Base-by-base conservation (phyloP, 2,888 invertebrate genomes). In the Diploptera punctata region DNA sequence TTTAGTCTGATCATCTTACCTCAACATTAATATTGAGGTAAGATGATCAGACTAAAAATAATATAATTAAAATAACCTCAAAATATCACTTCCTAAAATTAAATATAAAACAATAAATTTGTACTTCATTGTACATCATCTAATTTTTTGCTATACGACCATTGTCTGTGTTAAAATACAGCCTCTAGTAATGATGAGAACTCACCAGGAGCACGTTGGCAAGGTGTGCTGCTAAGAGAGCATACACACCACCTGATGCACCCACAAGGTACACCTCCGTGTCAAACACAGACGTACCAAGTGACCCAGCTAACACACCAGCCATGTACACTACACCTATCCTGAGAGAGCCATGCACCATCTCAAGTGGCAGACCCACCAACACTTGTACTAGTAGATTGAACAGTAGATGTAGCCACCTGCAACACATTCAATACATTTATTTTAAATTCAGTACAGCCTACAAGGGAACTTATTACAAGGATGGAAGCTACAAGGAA, bases 211-310 rank as follows among this genome's bases (percentile, higher is more conserved):
- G 86, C 67, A 98, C 95, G 84, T 99, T 98, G 76, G 98, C 96
- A 77, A 99, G 86, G 83, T 99, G 98, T 54, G 98, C 98, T 3
- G 98, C 97, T 62, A 99, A 85, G 33, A 99, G 86, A 18, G 98
- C 98, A 84, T 99, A 99, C 61, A 98, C 98, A 1, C 99, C 99
- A 26, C 98, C 98, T 69, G 97, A 98, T 2, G 98, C 98, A 68
- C 99, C 99, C 70, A 97, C 97, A 76, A 99, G 89, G 83, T 94
- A 97, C 71, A 97, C 97, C 83, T 95, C 93, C 65, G 94, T 94
- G 86, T 97, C 97, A 81, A 97, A 93, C 71, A 98, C 95, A 73
- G 95, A 95, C 67, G 97, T 96, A 72, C 95, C 95, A 77, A 88
- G 81, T 62, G 88, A 87, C 77, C 89, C 89, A 70, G 97, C 97